Base-by-base conservation (phyloP, 30 jellyfish, hydroid and myxozoan species). In the Hydractinia symbiolongicarpus region DNA sequence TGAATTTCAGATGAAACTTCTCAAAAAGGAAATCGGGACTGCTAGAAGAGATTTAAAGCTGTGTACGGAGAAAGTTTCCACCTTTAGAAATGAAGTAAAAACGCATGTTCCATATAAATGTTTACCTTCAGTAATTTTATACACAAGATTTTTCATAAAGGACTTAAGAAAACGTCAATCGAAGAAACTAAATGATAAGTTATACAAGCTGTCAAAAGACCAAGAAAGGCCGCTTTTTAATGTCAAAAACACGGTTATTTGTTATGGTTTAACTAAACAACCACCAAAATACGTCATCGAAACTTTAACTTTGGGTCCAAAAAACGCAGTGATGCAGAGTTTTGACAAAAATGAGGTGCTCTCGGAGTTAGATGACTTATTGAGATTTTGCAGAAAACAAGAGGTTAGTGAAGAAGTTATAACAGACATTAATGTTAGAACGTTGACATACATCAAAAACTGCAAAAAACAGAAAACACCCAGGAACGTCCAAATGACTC, bases 261-360 rank as follows among this genome's bases (percentile, higher is more conserved):
- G n/a, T n/a, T n/a, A n/a, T n/a, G n/a, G n/a, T n/a, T 21, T 1
- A 0, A 0, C 1, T 20, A 67, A 67, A 2, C 11, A 1, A 0
- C 78, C 78, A 15, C 78, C 78, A 13, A 67, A 67, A 67, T 67
- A 13, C 4, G 78, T 67, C 2, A 1, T 67, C 1, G 78, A 67
- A 1, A 67, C 78, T 67, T 4, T 67, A 67, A 0, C 19, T 11
- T 4, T 67, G 0, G 78, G 78, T 0, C 78, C 78, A 4, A 67
- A 20, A 4, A 67, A 67, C 4, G n/a, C 78, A 15, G 50, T 67
- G 2, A 16, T 67, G 1, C 4, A 67, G 51, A 67, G 4, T 0
- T 13, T 67, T 13, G 4, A 67, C 21, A 1, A 67, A 67, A 67
- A 67, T 4, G 78, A 67, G 1, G 78, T 67, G 1, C 4, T 67